Base-by-base conservation (phyloP, 2,113 vertebrate genomes). In the Nothobranchius furzeri region DNA sequence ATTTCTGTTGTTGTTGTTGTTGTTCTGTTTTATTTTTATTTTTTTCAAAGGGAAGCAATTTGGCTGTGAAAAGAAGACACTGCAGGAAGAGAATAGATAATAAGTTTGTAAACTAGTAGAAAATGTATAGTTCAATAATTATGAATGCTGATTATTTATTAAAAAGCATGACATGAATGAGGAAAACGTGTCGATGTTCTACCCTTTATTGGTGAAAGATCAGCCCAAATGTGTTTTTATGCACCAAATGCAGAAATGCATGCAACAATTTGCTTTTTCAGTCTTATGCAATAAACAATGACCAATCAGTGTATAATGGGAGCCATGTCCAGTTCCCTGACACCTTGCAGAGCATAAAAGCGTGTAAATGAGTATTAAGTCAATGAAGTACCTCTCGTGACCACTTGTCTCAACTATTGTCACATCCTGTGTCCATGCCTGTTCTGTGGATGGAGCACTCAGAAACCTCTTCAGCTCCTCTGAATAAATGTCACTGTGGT, bases 371-470 rank as follows among this genome's bases (percentile, higher is more conserved):
- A 70, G 49, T 46, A 35, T 51, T 54, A 56, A 56, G 51, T 64
- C 74, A 11, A 40, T 59, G 59, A 52, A 63, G 65, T 24, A 51
- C 64, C 59, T 59, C 70, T 74, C 50, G 20, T 35, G 54, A 66
- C 48, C 61, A 58, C 60, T 75, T 52, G 58, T 73, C 59, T 77
- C 61, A 67, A 59, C 75, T 67, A 78, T 68, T 40, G 60, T 71
- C 59, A 72, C 46, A 47, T 69, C 48, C 66, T 51, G 36, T 45
- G 60, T 65, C 70, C 60, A 1, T 47, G 50, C 20, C 36, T 64
- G 47, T 47, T 59, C n/a, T 62, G 65, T 9, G 15, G 63, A 12
- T 64, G 51, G 49, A 42, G 1, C 25, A 47, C 61, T 72, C 64
- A 52, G 54, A 36, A 53, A 37, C 60, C 51, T 75, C 69, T 71